phyloP scores from a whole-genome alignment of 2,888 invertebrate genomes.

The Parelbella ahira region DNA sequence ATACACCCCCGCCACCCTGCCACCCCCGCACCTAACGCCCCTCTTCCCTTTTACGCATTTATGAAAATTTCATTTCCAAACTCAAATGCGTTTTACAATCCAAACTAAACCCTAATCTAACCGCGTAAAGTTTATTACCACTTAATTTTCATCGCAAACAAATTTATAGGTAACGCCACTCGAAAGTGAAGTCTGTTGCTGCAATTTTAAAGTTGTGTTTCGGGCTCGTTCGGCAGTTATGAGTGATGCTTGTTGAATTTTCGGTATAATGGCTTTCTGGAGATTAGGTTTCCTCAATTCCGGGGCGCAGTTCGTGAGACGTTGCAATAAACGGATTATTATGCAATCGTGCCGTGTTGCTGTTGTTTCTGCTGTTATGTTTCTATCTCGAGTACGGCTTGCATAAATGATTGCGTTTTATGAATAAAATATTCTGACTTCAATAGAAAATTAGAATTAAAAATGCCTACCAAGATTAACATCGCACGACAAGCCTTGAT shows the following conservation, averaged over 20 bases:
- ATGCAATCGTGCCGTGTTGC: slow-evolving; percentile 56
- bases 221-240: slow-evolving; percentile 39
- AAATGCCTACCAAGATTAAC: too few species aligned
- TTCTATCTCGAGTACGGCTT: slow-evolving; percentile 5
- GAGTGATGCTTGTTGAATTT: slow-evolving; percentile 62
- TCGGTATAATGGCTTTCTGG: slow-evolving; percentile 71
- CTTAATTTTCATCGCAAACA: slow-evolving; percentile 52
- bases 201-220: slow-evolving; percentile 46
- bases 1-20: slow-evolving; percentile 45
- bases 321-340: slow-evolving; percentile 70
- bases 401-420: slow-evolving; percentile 16
- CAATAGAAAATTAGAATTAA: slow-evolving; percentile 8
- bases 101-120: slow-evolving; percentile 64
- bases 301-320: slow-evolving; percentile 55
- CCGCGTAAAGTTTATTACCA: slow-evolving; percentile 59
- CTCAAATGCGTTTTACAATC: slow-evolving; percentile 46
- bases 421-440: slow-evolving; percentile 14
- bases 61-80: slow-evolving; percentile 79
- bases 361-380: slow-evolving; percentile 9
- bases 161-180: slow-evolving; percentile 40
- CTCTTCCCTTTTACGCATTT: slow-evolving; percentile 49
- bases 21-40: slow-evolving; percentile 31
- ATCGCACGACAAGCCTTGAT: too few species aligned
- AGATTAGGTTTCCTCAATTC: slow-evolving; percentile 75
- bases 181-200: slow-evolving; percentile 53